Conservation (phyloP, 2,113 vertebrate genomes). For the Caranx melampygus region DNA sequence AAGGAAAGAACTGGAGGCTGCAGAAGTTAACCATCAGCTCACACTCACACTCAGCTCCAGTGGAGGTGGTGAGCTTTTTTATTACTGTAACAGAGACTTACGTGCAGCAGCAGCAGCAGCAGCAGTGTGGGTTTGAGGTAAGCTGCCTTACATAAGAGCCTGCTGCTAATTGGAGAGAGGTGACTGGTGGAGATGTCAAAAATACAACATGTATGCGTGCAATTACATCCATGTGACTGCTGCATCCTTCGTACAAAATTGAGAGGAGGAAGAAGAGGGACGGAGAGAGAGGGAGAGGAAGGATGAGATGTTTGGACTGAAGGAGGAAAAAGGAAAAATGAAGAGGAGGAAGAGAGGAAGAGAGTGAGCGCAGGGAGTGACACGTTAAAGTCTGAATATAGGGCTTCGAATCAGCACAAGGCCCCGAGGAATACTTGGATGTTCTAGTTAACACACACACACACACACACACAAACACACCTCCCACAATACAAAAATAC, state of each 20-base stretch:
- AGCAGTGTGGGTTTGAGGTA: conserved; percentile 43
- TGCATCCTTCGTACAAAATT: conserved; percentile 11
- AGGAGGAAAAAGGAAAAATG: conserved; percentile 5
- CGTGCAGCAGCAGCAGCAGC: neutral
- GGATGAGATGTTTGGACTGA: neutral
- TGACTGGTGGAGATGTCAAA: conserved; percentile 57
- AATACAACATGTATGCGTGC: conserved; percentile 45
- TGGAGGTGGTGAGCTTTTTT: conserved; percentile 30
- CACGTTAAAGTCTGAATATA: conserved; percentile 73
- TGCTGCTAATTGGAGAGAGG: conserved; percentile 46
- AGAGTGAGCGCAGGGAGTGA: conserved; percentile 46
- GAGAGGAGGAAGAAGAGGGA: too few species aligned
- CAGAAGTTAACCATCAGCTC: too few species aligned
- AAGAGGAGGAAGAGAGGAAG: neutral
- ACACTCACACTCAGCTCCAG: neutral
- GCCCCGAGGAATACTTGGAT: conserved; percentile 72
- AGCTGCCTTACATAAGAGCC: conserved; percentile 56
- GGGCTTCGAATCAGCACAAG: conserved; percentile 80
- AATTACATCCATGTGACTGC: conserved; percentile 54
- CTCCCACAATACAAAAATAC: conserved; percentile 41
- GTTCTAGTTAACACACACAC: conserved; percentile 70
- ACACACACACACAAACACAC: conserved; percentile 47
- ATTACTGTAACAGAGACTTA: conserved; percentile 29
- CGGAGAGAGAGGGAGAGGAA: neutral
- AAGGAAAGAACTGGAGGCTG: too few species aligned